These are phyloP conservation scores for Vannuccia rotundouncinata DNA, from an alignment of 2,888 invertebrate genomes.

Conservation along the genomic window DNA sequence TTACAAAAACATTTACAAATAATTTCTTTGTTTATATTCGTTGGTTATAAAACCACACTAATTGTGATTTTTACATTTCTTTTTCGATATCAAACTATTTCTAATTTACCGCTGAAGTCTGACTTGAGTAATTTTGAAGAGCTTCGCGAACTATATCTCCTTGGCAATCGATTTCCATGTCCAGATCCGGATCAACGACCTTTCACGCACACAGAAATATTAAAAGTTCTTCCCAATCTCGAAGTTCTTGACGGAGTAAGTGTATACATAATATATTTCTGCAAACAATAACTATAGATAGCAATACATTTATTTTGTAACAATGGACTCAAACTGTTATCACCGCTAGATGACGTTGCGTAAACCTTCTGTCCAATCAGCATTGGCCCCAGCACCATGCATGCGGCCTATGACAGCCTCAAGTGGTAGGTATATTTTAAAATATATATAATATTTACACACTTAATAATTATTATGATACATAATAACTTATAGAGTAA, in stretches of 20 bases:
- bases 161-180: neutral
- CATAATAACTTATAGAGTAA: no score
- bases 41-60: no score
- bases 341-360: neutral
- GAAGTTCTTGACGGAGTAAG: neutral
- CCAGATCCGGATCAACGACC: neutral
- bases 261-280: no score
- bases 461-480: no score
- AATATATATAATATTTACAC: neutral
- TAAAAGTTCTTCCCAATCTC: neutral
- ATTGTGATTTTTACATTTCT: no score
- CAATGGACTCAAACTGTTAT: no score
- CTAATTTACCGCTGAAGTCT: no score
- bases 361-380: neutral
- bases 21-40: no score
- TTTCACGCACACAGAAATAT: neutral
- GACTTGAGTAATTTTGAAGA: neutral
- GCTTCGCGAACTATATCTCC: neutral
- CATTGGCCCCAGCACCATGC: neutral
- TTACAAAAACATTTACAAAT: no score
- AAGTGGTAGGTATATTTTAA: neutral
- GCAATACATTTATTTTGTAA: no score
- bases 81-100: no score
- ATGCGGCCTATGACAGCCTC: slow-evolving; percentile 12
- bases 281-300: no score